phyloP scores from a whole-genome alignment of 1,140 invertebrate species.

The Lanistes nyassanus region DNA sequence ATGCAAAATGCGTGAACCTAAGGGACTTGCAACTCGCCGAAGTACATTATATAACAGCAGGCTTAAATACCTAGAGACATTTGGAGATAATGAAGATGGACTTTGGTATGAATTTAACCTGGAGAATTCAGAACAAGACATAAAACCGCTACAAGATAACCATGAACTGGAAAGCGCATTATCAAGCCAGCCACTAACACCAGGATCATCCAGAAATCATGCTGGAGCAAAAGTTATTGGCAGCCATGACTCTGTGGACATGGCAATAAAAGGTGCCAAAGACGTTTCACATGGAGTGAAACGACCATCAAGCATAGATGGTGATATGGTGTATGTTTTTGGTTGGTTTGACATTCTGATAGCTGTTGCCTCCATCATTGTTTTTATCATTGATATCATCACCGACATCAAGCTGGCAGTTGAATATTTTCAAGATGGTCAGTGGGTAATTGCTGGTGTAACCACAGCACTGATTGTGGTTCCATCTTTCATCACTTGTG shows the following conservation, averaged over 20 bases:
- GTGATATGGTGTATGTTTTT: slow-evolving; percentile 22
- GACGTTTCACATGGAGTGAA: slow-evolving; percentile 11
- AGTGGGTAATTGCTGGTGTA: slow-evolving; percentile 38
- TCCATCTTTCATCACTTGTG: slow-evolving; percentile 44
- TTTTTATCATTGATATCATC: slow-evolving; percentile 42
- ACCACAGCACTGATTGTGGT: slow-evolving; percentile 41
- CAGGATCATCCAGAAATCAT: no score
- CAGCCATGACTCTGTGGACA: neutral
- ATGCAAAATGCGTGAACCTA: no score
- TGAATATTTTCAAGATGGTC: slow-evolving; percentile 37
- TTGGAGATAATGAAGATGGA: no score
- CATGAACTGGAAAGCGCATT: no score
- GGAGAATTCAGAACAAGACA: no score
- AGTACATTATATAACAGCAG: no score
- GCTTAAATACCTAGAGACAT: no score
- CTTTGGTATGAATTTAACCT: no score
- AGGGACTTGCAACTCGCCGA: no score
- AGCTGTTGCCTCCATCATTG: slow-evolving; percentile 31
- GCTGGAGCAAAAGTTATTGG: no score
- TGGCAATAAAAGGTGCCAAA: slow-evolving; percentile 14
- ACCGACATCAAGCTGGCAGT: slow-evolving; percentile 47
- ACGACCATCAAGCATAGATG: slow-evolving; percentile 9
- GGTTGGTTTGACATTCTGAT: slow-evolving; percentile 61
- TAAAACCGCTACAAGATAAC: no score
- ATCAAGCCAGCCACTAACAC: no score